Conservation (phyloP, 2,797 vertebrate genomes). For the Acipenser ruthenus region DNA sequence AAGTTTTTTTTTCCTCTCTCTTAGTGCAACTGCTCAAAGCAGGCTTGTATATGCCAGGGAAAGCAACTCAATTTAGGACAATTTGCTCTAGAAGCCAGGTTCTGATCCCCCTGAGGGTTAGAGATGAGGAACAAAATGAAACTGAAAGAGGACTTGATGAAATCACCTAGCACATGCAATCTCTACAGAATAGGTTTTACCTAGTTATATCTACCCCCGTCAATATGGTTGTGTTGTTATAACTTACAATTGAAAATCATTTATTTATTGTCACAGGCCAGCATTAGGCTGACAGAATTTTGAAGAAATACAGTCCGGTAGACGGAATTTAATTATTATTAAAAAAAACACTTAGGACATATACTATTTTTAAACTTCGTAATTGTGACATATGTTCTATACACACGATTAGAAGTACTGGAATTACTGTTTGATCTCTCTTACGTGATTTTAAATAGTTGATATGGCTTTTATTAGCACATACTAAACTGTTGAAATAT, state of each 20-base stretch:
- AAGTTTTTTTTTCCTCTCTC: conserved; percentile 62
- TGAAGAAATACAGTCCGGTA: too few relatives aligned
- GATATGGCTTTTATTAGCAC: too few relatives aligned
- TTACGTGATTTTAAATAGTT: too few relatives aligned
- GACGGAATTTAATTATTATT: too few relatives aligned
- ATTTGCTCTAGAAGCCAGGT: conserved; percentile 94
- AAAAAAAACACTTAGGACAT: too few relatives aligned
- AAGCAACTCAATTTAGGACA: conserved; percentile 98
- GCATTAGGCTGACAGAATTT: too few relatives aligned
- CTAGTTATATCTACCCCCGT: conserved; percentile 96
- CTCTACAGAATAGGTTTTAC: conserved; percentile 91
- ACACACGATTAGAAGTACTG: not conserved
- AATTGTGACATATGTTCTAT: not conserved
- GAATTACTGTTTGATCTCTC: too few relatives aligned
- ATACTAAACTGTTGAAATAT: too few relatives aligned
- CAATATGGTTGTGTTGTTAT: conserved; percentile 94
- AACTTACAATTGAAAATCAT: conserved; percentile 86
- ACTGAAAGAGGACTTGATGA: conserved; percentile 92
- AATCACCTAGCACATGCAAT: conserved; percentile 90
- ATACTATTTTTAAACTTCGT: too few relatives aligned
- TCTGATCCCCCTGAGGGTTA: conserved; percentile 83
- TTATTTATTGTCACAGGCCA: too few relatives aligned
- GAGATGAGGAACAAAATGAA: conserved; percentile 95
- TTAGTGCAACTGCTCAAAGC: conserved; percentile 78
- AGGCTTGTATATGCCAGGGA: conserved; percentile 85